Conservation (phyloP, 2,113 vertebrate species). For the Bambusicola thoracicus region DNA sequence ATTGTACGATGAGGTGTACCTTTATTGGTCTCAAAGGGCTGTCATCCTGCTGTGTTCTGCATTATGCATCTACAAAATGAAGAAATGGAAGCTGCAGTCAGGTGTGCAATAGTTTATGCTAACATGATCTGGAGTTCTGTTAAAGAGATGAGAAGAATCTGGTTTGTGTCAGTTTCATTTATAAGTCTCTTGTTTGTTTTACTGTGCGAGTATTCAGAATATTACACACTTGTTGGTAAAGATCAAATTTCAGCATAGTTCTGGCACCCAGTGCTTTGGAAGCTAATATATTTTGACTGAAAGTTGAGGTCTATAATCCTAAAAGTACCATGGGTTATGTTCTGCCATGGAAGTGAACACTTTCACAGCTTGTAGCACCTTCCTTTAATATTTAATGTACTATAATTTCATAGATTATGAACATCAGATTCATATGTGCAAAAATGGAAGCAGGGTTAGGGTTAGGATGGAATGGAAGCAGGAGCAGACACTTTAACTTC, state of each 20-base stretch:
- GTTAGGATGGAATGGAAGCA: neutral
- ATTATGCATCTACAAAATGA: neutral
- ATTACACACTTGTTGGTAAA: neutral
- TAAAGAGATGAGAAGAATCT: neutral
- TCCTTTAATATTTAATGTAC: neutral
- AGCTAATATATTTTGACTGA: neutral
- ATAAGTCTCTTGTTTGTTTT: neutral
- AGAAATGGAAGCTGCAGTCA: neutral
- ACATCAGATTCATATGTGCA: fast-evolving
- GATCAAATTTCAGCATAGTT: neutral
- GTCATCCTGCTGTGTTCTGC: neutral
- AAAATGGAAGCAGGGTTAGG: neutral
- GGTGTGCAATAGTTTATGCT: neutral
- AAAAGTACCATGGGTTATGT: neutral
- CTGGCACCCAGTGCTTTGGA: neutral
- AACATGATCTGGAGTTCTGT: neutral
- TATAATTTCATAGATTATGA: neutral
- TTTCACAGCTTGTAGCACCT: neutral
- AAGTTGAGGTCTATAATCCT: neutral
- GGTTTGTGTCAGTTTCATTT: neutral
- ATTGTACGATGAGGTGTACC: neutral
- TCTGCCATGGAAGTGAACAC: neutral
- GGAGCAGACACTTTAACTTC: neutral
- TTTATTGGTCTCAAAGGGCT: neutral
- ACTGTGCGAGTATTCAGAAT: neutral